A percentile compares a stretch with the other conserved stretches of the same genome.
phyloP scores from a whole-genome alignment of 2,113 vertebrate genomes.

The Melanerpes aurifrons region DNA sequence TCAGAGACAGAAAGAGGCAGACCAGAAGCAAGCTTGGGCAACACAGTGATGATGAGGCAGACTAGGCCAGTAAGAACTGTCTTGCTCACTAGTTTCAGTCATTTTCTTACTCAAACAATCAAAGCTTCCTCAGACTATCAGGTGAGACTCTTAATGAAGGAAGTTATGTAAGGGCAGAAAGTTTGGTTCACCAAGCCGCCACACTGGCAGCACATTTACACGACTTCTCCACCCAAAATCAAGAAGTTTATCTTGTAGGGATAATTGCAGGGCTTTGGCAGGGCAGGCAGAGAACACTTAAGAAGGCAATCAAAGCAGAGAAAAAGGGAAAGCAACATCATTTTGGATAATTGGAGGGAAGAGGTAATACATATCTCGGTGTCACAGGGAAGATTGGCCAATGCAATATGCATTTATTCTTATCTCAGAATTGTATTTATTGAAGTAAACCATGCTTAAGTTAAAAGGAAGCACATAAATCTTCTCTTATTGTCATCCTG shows the following conservation, averaged over 20 bases:
- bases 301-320: slow-evolving; percentile 71
- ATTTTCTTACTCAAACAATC: not conserved
- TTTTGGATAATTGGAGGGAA: slow-evolving; percentile 74
- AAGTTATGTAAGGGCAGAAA: slow-evolving; percentile 48
- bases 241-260: slow-evolving; percentile 30
- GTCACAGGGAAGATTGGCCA: slow-evolving; percentile 72
- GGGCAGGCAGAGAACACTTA: slow-evolving; percentile 32
- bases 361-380: slow-evolving; percentile 71
- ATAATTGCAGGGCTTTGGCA: slow-evolving; percentile 63
- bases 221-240: slow-evolving; percentile 53
- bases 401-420: slow-evolving; percentile 74
- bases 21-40: not conserved
- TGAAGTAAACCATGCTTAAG: slow-evolving; percentile 72
- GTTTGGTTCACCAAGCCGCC: slow-evolving; percentile 32
- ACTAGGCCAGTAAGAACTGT: not conserved
- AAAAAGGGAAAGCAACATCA: slow-evolving; percentile 73
- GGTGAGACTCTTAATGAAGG: not conserved
- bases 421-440: slow-evolving; percentile 76
- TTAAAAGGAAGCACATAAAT: slow-evolving; percentile 78
- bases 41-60: not conserved
- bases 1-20: not conserved
- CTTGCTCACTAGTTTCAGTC: not conserved
- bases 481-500: slow-evolving; percentile 74
- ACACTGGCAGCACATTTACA: slow-evolving; percentile 40
- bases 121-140: not conserved